Percentiles rank a stretch among this genome's conserved stretches.
phyloP scores from a whole-genome alignment of 2,797 vertebrate genomes.

The Lophius americanus region DNA sequence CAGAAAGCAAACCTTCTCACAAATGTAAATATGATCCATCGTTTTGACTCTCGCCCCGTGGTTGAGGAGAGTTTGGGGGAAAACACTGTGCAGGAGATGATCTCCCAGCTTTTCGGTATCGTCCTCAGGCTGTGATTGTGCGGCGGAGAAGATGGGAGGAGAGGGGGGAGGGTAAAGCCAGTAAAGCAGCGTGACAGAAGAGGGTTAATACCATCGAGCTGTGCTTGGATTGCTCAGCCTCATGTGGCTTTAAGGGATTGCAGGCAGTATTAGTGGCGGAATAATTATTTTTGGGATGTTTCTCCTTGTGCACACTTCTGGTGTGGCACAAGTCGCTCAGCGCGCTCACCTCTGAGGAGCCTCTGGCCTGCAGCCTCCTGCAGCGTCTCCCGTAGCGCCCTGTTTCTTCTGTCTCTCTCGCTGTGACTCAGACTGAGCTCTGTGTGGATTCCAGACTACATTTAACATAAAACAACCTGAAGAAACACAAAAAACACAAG shows the following conservation, averaged over 20 bases:
- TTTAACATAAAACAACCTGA: too few species aligned
- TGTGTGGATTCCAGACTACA: too few species aligned
- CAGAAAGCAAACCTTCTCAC: constrained; percentile 31
- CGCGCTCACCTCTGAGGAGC: constrained; percentile 36
- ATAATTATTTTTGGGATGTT: constrained; percentile 74
- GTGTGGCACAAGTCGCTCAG: constrained; percentile 29
- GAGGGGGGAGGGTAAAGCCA: constrained; percentile 54
- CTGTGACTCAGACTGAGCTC: too few species aligned
- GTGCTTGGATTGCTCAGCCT: constrained; percentile 53
- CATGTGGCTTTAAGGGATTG: constrained; percentile 66
- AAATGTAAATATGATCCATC: constrained; percentile 51
- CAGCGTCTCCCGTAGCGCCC: not conserved
- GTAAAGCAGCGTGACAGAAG: constrained; percentile 67
- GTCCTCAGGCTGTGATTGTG: constrained; percentile 59
- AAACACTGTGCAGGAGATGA: constrained; percentile 57
- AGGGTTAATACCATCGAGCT: constrained; percentile 65
- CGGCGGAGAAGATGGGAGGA: constrained; percentile 40
- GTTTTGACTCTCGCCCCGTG: constrained; percentile 37
- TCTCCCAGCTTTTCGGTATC: constrained; percentile 57
- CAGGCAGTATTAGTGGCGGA: constrained; percentile 69
- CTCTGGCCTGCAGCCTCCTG: constrained; percentile 35
- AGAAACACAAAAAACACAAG: too few species aligned
- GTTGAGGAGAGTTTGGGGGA: constrained; percentile 35
- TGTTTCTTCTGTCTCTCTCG: too few species aligned
- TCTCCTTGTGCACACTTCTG: constrained; percentile 50